These are phyloP conservation scores for Apantesis nais DNA, from an alignment of 2,888 invertebrate species.

Conservation along the genomic window DNA sequence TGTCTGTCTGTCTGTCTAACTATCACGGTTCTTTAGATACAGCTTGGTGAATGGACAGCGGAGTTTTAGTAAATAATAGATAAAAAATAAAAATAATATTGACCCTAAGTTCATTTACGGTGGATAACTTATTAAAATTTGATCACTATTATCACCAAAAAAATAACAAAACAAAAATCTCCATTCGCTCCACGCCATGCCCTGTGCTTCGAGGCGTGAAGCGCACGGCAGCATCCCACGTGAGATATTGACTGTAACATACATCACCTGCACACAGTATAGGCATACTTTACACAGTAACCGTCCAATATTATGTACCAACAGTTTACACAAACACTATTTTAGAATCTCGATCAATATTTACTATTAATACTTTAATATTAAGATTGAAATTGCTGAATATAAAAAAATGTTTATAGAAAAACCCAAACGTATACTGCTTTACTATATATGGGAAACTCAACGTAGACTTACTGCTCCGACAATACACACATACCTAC, in stretches of 20 bases:
- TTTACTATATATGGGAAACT: too few species aligned
- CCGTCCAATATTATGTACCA: not conserved
- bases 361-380: not conserved
- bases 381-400: not conserved
- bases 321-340: not conserved
- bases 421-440: too few species aligned
- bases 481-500: too few species aligned
- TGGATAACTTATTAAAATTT: too few species aligned
- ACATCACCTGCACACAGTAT: slow-evolving; percentile 43
- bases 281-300: slow-evolving; percentile 32
- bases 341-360: not conserved
- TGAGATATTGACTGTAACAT: slow-evolving; percentile 47
- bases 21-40: too few species aligned
- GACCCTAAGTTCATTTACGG: too few species aligned
- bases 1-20: too few species aligned
- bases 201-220: slow-evolving; percentile 25
- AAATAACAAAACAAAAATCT: not conserved
- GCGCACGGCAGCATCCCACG: slow-evolving; percentile 24
- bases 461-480: too few species aligned
- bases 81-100: too few species aligned
- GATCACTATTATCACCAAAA: not conserved
- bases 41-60: too few species aligned
- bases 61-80: too few species aligned
- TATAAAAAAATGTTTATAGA: too few species aligned
- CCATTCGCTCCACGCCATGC: slow-evolving; percentile 17